Conservation (phyloP, 2,888 invertebrate genomes). For the Pristionchus exspectatus region DNA sequence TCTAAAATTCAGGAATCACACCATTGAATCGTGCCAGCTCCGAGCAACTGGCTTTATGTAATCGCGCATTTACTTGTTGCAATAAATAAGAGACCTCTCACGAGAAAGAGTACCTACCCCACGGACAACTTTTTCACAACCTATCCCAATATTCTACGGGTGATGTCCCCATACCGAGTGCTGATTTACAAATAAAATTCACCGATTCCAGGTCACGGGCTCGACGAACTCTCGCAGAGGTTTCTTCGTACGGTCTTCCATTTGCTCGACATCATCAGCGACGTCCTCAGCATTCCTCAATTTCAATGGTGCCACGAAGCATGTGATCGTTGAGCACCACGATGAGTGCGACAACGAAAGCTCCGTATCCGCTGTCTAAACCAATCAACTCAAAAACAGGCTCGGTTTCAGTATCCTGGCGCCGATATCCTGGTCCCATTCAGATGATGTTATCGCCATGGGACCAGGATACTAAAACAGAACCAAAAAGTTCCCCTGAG, state of each 20-base stretch:
- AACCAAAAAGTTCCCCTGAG: neutral
- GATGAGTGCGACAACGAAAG: slow-evolving; percentile 7
- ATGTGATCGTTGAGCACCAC: slow-evolving; percentile 35
- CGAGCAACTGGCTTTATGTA: too few relatives aligned
- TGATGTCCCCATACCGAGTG: neutral
- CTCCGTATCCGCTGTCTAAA: slow-evolving; percentile 35
- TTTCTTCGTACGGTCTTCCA: slow-evolving; percentile 41
- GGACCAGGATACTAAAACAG: too few relatives aligned
- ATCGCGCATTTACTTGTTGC: too few relatives aligned
- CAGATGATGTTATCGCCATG: too few relatives aligned
- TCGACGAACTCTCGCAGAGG: slow-evolving; percentile 5
- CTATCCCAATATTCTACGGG: too few relatives aligned
- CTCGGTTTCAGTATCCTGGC: neutral
- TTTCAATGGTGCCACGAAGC: neutral
- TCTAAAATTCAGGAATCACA: too few relatives aligned
- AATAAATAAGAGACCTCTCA: too few relatives aligned
- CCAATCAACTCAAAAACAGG: too few relatives aligned
- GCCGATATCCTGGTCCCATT: too few relatives aligned
- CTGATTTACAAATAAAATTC: neutral
- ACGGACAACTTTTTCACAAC: too few relatives aligned
- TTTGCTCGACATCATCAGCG: slow-evolving; percentile 54
- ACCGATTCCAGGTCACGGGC: slow-evolving; percentile 24
- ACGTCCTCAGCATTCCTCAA: slow-evolving; percentile 52
- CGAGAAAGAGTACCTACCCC: too few relatives aligned
- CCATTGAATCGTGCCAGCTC: too few relatives aligned